Conservation (phyloP, 2,888 invertebrate species). For the Lasioglossum calceatum region DNA sequence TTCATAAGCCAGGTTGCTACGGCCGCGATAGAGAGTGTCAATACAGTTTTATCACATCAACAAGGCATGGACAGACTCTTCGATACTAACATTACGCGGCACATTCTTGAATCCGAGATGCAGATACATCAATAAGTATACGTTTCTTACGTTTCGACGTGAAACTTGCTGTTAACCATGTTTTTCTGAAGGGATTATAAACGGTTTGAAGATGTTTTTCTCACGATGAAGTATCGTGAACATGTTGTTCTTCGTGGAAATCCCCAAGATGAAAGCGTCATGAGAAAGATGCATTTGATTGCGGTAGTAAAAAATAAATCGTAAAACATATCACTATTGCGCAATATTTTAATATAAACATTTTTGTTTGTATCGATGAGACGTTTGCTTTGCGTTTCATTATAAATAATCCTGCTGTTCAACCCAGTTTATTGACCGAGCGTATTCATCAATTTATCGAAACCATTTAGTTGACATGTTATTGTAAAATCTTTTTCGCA, state of each 20-base stretch:
- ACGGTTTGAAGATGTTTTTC: conserved; percentile 24
- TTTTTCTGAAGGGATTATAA: conserved; percentile 19
- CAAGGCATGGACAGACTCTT: background rate
- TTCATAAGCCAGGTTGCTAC: background rate
- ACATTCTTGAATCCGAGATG: background rate
- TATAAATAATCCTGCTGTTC: background rate
- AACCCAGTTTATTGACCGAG: background rate
- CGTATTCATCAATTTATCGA: background rate
- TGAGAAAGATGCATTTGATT: conserved; percentile 12
- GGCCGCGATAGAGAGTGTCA: background rate
- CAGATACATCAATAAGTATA: background rate
- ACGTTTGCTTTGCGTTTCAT: background rate
- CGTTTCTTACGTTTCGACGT: background rate
- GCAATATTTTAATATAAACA: background rate
- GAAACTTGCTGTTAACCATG: background rate
- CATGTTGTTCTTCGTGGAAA: conserved; percentile 13
- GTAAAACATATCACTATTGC: background rate
- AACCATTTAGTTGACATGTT: background rate
- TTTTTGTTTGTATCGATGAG: background rate
- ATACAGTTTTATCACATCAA: background rate
- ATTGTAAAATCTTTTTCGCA: background rate
- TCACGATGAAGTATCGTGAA: conserved; percentile 11
- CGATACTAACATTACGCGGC: background rate
- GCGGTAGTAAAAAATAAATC: background rate
- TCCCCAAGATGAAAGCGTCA: background rate